phyloP scores from a whole-genome alignment of 2,888 invertebrate species.

The Drosophila pseudotakahashii region DNA sequence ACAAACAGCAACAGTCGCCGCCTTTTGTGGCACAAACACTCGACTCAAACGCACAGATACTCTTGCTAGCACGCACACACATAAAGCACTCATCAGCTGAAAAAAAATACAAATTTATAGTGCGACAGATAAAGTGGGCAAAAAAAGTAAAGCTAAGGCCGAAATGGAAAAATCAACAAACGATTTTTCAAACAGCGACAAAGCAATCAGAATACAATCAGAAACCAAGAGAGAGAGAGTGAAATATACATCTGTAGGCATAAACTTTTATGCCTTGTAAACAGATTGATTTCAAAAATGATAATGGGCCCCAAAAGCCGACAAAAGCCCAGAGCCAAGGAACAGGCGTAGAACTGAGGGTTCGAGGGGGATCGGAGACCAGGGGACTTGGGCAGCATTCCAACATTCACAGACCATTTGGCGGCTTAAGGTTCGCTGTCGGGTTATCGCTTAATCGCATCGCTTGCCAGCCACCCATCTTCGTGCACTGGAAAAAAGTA shows the following conservation, averaged over 20 bases:
- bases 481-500: constrained; percentile 1
- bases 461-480: constrained; percentile 51
- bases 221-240: constrained; percentile 35
- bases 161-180: constrained; percentile 73
- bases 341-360: background rate
- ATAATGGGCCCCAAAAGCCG: constrained; percentile 70
- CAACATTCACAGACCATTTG: constrained; percentile 80
- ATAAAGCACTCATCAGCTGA: constrained; percentile 69
- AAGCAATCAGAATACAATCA: constrained; percentile 65
- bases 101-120: constrained; percentile 54
- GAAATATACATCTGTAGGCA: constrained; percentile 42
- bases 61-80: constrained; percentile 29
- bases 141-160: constrained; percentile 15
- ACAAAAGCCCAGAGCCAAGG: constrained; percentile 61
- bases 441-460: constrained; percentile 80
- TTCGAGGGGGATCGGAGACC: background rate
- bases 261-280: constrained; percentile 68
- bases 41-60: constrained; percentile 32
- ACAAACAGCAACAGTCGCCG: constrained; percentile 53
- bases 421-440: constrained; percentile 74
- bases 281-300: constrained; percentile 80
- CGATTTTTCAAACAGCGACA: constrained; percentile 54
- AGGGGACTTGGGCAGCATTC: constrained; percentile 40
- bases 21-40: constrained; percentile 72
- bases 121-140: constrained; percentile 57